A percentile compares a stretch with the other conserved stretches of the same genome.
Evolutionary conservation across 1,140 invertebrate species (phyloP).

Genomic region (Eupristina koningsbergeri): DNA sequence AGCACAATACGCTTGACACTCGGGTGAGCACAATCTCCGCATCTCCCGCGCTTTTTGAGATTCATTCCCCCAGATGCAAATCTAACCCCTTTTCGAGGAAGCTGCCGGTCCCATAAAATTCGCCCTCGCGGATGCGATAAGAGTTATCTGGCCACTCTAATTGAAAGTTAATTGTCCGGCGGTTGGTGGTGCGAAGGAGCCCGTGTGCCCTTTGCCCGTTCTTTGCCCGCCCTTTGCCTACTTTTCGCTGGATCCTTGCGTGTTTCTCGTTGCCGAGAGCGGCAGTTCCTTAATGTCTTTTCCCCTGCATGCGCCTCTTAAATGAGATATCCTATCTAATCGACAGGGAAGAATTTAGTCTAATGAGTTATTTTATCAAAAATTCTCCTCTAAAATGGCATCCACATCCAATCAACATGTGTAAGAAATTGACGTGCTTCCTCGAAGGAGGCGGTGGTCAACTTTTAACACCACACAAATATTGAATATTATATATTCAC

Average conservation of each 20-base stretch:
- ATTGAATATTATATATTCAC: too few relatives aligned
- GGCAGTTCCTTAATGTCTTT: constrained; percentile 63
- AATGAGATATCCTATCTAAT: not conserved
- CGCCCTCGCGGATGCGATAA: constrained; percentile 66
- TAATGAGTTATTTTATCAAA: constrained; percentile 1
- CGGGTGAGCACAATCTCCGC: not conserved
- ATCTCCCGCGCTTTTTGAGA: not conserved
- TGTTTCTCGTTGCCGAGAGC: constrained; percentile 54
- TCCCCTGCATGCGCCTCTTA: not conserved
- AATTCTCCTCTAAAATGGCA: not conserved
- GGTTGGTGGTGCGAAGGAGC: constrained; percentile 59
- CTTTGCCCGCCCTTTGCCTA: too few relatives aligned
- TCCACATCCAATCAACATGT: not conserved
- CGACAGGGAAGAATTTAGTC: not conserved
- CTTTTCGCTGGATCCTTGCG: not conserved
- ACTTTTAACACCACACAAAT: too few relatives aligned
- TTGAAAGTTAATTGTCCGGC: constrained; percentile 72
- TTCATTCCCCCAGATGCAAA: constrained; percentile 51
- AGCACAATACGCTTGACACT: constrained; percentile 42
- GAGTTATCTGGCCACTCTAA: constrained; percentile 70
- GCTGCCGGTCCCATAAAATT: constrained; percentile 58
- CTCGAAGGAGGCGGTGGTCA: too few relatives aligned
- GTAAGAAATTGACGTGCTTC: too few relatives aligned
- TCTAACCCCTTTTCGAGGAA: constrained; percentile 50
- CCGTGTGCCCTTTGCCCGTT: too few relatives aligned